A percentile compares a stretch with the other conserved stretches of the same genome.
These are phyloP conservation scores for Chloropsis hardwickii DNA, from an alignment of 2,113 vertebrate species.

Conservation along the genomic window DNA sequence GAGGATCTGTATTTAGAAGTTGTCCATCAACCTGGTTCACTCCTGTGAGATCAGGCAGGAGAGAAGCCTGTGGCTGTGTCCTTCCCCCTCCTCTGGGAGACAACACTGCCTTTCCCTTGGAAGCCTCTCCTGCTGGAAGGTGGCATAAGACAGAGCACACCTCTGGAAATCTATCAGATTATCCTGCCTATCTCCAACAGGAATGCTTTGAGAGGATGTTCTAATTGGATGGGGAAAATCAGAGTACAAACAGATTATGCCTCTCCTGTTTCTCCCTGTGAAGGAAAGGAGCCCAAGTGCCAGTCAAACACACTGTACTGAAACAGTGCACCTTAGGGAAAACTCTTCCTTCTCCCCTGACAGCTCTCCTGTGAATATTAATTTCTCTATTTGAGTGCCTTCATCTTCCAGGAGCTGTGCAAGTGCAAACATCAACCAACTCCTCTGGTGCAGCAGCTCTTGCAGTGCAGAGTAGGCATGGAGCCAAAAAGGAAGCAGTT, in stretches of 20 bases:
- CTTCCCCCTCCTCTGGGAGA: not conserved
- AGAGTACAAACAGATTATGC: not conserved
- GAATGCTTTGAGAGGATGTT: not conserved
- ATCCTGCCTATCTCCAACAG: not conserved
- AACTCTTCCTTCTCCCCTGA: not conserved
- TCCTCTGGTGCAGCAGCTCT: not conserved
- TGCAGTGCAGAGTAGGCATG: not conserved
- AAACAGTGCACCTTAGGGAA: conserved; percentile 12
- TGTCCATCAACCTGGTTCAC: not conserved
- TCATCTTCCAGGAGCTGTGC: not conserved
- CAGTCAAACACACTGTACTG: not conserved
- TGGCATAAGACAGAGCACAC: not conserved
- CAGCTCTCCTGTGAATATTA: not conserved
- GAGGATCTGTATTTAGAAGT: not conserved
- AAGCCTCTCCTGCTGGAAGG: not conserved
- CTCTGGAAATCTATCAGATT: not conserved
- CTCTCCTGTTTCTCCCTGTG: not conserved
- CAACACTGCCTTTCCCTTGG: not conserved
- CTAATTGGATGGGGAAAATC: not conserved
- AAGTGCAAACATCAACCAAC: conserved; percentile 10
- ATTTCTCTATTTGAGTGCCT: not conserved
- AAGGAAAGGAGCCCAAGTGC: not conserved
- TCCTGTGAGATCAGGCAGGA: not conserved
- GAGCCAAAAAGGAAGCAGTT: not conserved
- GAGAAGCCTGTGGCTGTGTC: not conserved